These are phyloP conservation scores for Halichoerus grypus DNA, from an alignment of 2,113 vertebrate genomes.

Conservation along the genomic window DNA sequence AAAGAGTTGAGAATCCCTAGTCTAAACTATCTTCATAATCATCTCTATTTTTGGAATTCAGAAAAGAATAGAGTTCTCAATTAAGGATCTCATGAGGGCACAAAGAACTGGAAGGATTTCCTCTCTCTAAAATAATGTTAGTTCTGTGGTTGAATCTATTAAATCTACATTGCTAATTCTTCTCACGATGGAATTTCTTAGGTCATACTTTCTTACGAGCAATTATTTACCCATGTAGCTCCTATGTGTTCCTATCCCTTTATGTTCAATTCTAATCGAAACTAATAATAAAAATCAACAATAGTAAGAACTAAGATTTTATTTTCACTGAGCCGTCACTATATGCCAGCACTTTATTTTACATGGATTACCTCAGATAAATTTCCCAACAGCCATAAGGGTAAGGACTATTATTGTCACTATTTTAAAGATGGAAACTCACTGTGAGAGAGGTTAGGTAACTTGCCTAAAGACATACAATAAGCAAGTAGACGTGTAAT, in stretches of 20 bases:
- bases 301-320: neutral
- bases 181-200: neutral
- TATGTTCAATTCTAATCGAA: slow-evolving; percentile 22
- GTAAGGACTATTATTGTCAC: neutral
- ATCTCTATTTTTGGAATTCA: slow-evolving; percentile 65
- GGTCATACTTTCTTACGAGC: neutral
- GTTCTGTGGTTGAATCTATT: slow-evolving; percentile 60
- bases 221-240: neutral
- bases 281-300: neutral
- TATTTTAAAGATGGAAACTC: neutral
- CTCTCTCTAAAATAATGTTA: slow-evolving; percentile 51
- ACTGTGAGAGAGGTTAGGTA: neutral
- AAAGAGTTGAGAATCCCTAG: slow-evolving; percentile 45
- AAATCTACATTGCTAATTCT: slow-evolving; percentile 58
- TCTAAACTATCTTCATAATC: slow-evolving; percentile 54
- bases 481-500: neutral
- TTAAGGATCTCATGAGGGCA: slow-evolving; percentile 59
- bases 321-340: neutral
- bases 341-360: neutral
- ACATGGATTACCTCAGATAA: neutral
- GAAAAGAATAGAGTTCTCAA: slow-evolving; percentile 54
- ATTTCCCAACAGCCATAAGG: neutral
- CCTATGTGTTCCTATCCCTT: neutral
- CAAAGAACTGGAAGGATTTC: slow-evolving; percentile 64
- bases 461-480: neutral